Conservation (phyloP, 2,113 vertebrate genomes). For the Hemibagrus wyckioides region DNA sequence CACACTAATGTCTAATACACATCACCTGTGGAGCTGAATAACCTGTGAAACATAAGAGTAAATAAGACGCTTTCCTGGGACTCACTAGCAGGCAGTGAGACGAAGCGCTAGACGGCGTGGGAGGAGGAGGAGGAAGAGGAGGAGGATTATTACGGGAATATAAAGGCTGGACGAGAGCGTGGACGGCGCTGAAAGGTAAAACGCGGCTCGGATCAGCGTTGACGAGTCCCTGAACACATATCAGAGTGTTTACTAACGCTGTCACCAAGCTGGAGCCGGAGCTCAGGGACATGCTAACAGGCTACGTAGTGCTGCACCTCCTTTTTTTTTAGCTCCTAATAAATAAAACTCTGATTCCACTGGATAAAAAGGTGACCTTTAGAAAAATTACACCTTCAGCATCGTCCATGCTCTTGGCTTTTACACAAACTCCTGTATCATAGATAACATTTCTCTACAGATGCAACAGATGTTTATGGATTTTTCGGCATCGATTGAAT, state of each 20-base stretch:
- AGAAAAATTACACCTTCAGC: neutral
- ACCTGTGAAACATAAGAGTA: too few relatives aligned
- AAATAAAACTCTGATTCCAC: neutral
- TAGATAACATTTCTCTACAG: neutral
- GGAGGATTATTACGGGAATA: conserved; percentile 52
- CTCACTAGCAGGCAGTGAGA: neutral
- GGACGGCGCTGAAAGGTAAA: neutral
- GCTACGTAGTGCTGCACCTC: neutral
- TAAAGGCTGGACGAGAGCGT: neutral
- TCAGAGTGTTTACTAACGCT: conserved; percentile 7
- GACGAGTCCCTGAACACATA: conserved; percentile 14
- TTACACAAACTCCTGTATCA: neutral
- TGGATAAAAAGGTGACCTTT: neutral
- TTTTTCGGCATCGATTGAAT: too few relatives aligned
- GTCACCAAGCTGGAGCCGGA: neutral
- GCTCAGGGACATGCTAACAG: too few relatives aligned
- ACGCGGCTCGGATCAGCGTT: conserved; percentile 35
- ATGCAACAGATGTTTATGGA: too few relatives aligned
- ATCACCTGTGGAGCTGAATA: too few relatives aligned
- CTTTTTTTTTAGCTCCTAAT: neutral
- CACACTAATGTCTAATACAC: too few relatives aligned
- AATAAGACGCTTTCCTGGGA: too few relatives aligned
- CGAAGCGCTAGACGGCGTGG: conserved; percentile 31
- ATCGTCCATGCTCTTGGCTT: neutral
- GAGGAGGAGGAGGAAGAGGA: conserved; percentile 19